Percentiles rank a stretch among this genome's conserved stretches.
phyloP scores from a whole-genome alignment of 2,797 vertebrate species.

The Neostethus bicornis region DNA sequence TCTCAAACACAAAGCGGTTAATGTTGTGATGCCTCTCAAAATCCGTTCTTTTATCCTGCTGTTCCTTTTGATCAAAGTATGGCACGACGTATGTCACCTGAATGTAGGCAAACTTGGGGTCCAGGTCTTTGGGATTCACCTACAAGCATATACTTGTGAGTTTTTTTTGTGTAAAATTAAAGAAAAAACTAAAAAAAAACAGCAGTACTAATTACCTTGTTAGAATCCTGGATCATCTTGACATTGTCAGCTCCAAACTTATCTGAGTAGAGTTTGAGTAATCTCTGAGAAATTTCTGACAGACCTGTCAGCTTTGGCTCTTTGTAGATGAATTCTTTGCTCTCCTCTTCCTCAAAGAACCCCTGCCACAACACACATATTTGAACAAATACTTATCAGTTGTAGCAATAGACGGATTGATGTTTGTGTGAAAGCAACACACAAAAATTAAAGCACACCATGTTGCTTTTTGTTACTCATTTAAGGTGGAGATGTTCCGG shows the following conservation, averaged over 20 bases:
- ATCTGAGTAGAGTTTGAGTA: slow-evolving; percentile 97
- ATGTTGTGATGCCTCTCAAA: slow-evolving; percentile 98
- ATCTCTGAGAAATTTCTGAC: slow-evolving; percentile 96
- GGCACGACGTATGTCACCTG: slow-evolving; percentile 97
- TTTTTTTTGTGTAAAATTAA: neutral
- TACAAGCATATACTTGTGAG: slow-evolving; percentile 42
- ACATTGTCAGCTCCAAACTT: slow-evolving; percentile 98
- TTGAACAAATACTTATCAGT: slow-evolving; percentile 8
- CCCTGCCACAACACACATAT: slow-evolving; percentile 80
- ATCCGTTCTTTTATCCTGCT: slow-evolving; percentile 91
- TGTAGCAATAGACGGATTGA: neutral
- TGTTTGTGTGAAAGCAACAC: slow-evolving; percentile 13
- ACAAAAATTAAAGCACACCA: slow-evolving; percentile 10
- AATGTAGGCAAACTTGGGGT: slow-evolving; percentile 94
- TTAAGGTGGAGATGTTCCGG: slow-evolving; percentile 34
- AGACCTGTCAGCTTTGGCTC: slow-evolving; percentile 97
- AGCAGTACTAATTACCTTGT: slow-evolving; percentile 84
- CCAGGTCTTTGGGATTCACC: slow-evolving; percentile 98
- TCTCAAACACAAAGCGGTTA: slow-evolving; percentile 95
- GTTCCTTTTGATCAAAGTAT: slow-evolving; percentile 95
- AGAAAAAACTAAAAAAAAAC: neutral
- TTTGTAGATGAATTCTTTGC: slow-evolving; percentile 98
- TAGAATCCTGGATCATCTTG: slow-evolving; percentile 99
- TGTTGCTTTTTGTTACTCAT: slow-evolving; percentile 21
- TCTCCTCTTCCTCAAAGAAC: slow-evolving; percentile 99